Evolutionary conservation across 2,797 vertebrate genomes (phyloP), one percentile per base, ranked within the genome.

Genomic region (Rhynchotus rufescens): DNA sequence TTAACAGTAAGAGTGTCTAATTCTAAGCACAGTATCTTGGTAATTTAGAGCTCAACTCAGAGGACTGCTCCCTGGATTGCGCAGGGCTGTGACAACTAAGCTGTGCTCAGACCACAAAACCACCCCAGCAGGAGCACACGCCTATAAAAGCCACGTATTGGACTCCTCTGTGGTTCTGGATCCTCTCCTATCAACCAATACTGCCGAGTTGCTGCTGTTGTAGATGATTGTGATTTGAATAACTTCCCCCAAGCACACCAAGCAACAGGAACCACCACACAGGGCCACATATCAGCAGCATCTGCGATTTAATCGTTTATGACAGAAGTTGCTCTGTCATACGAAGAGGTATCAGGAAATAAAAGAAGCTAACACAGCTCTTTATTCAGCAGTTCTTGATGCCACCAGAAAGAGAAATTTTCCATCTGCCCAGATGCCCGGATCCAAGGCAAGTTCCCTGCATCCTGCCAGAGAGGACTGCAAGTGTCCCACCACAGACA

Each of bases 211-310:
- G 45, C 2, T 69, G 67, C 44, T 66, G 64, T 40, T 88, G 32
- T 13, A 78, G 38, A 32, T 34, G 42, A 84, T 28, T 77, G 15
- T 11, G 51, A 86, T 57, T 74, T 5, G 52, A n/a, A 51, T 47
- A 78, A 92, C 11, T 57, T 80, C 56, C 45, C 88, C 36, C 74
- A 86, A 79, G 52, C 6, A 67, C 25, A 49, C 20, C 47, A 75
- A 65, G 68, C 72, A 89, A 65, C 14, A 78, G 60, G 51, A 90
- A 75, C 69, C n/a, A 82, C 86, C n/a, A 20, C 82, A 88, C 38
- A 86, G 51, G 75, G 91, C 84, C 79, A 86, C 78, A 82, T 49
- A n/a, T 64, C 59, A 92, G 79, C 56, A 84, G 69, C 84, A 93
- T 62, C 84, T 78, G 74, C 73, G 85, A 36, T 74, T 76, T 84